Evolutionary conservation across 1,140 invertebrate genomes (phyloP).

Genomic region (Aphidius gifuensis): DNA sequence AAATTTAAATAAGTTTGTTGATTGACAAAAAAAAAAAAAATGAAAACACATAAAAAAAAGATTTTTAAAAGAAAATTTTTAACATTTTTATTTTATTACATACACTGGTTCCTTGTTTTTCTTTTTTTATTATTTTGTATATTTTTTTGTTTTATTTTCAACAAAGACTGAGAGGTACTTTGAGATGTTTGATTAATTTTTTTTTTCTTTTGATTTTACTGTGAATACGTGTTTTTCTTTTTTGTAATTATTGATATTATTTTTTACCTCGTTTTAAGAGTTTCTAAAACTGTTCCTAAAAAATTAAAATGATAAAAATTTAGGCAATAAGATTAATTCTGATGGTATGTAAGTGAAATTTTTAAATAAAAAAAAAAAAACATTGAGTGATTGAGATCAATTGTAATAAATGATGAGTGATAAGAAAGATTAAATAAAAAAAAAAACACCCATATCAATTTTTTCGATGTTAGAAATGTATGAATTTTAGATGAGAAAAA

Average conservation of each 20-base stretch:
- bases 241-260: constrained; percentile 23
- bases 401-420: constrained; percentile 17
- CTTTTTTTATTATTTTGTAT: too few relatives aligned
- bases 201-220: constrained; percentile 29
- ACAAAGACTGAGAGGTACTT: constrained; percentile 52
- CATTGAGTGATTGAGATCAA: constrained; percentile 29
- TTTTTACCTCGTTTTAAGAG: constrained; percentile 45
- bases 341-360: constrained; percentile 29
- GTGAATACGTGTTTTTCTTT: constrained; percentile 32
- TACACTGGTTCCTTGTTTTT: too few relatives aligned
- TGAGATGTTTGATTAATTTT: constrained; percentile 26
- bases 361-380: constrained; percentile 30
- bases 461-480: constrained; percentile 54
- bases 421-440: constrained; percentile 21
- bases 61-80: too few relatives aligned
- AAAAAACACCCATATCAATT: constrained; percentile 52
- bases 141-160: constrained; percentile 23
- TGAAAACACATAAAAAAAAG: too few relatives aligned
- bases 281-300: constrained; percentile 58
- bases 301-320: constrained; percentile 35
- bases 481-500: constrained; percentile 41
- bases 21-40: too few relatives aligned
- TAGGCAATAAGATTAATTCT: constrained; percentile 51
- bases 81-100: too few relatives aligned
- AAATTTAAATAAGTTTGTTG: too few relatives aligned